Base-by-base conservation (phyloP, 2,888 invertebrate species). In the Oligia fasciuncula region DNA sequence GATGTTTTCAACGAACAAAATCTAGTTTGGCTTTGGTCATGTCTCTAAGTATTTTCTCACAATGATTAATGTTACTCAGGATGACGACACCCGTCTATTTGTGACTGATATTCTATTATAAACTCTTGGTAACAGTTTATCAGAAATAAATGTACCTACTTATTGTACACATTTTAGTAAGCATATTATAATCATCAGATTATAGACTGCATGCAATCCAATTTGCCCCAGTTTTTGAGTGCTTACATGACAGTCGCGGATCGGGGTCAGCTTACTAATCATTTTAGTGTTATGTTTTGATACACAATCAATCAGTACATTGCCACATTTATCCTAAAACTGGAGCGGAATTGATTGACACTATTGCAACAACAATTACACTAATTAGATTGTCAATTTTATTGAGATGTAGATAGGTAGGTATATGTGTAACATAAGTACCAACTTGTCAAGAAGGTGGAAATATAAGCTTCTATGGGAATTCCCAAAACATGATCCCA, bases 181-280 rank as follows among this genome's bases (percentile, higher is more conserved):
- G 73, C 81, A 62, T 85, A 86, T 86, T 85, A 86, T 87, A 89
- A 90, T 89, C 85, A 87, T 87, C 84, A 87, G 79, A 87, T 88
- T 83, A 81, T 81, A 81, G 63, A 82, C 81, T 87, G 84, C 89
- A 86, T 91, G 91, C 92, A 93, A 92, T 92, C 85, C 86, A 89
- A 90, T 92, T 89, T 93, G 96, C 89, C 94, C 96, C 94, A 95
- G 93, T 94, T 95, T 91, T 90, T 88, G 88, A 90, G 86, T 94
- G 95, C 95, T 94, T 94, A 95, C 94, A 93, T 92, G 93, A 95
- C 96, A 95, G 87, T 91, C 89, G 90, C 85, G 83, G 70, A 95
- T 93, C 92, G 93, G 87, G 96, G 96, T 93, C 95, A 94, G 93
- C 94, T 95, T 94, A 95, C 93, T 94, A 94, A 95, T 95, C 94